Base-by-base conservation (phyloP, 2,797 vertebrate species). In the Rhadinocentrus ornatus region DNA sequence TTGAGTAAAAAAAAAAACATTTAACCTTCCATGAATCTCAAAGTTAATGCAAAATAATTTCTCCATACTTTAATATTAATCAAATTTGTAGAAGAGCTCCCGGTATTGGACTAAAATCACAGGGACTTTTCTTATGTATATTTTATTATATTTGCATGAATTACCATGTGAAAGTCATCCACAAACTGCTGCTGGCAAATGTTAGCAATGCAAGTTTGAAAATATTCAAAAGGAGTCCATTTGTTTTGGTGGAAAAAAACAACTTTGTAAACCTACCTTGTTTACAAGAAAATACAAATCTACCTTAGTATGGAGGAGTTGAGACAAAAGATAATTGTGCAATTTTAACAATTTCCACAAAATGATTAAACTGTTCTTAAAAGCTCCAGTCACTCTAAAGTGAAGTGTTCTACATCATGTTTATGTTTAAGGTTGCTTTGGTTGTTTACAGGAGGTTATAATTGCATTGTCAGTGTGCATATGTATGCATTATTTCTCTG, bases 401-500 rank as follows among this genome's bases (percentile, higher is more conserved):
- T 55, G 11, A 29, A 55, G 37, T 15, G 12, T 16, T 7, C 53
- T 18, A 3, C 16, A 29, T 68, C n/a, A 32, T 8, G 35, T 20
- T 26, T 13, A 18, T 62, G 57, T 20, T 67, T 5, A 24, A 39
- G 59, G 54, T 59, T 13, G 61, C 26, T 50, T 41, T n/a, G 12
- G 22, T 22, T 1, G 18, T 69, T 44, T 6, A 6, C 1, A 18
- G 16, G 27, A 31, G 32, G 22, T 18, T 71, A 46, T 62, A 41
- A 68, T 35, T 60, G 61, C 63, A 50, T 67, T 65, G 32, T 44
- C 2, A 15, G 66, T 2, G 69, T 80, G 62, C 59, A 22, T 66
- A 65, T 67, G 67, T 78, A 68, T 77, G 71, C 46, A 57, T 77
- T 11, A 8, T 71, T 26, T 71, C 66, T 75, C 61, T 75, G 66